Conservation (phyloP, 2,113 vertebrate species). For the Poicephalus meyeri region DNA sequence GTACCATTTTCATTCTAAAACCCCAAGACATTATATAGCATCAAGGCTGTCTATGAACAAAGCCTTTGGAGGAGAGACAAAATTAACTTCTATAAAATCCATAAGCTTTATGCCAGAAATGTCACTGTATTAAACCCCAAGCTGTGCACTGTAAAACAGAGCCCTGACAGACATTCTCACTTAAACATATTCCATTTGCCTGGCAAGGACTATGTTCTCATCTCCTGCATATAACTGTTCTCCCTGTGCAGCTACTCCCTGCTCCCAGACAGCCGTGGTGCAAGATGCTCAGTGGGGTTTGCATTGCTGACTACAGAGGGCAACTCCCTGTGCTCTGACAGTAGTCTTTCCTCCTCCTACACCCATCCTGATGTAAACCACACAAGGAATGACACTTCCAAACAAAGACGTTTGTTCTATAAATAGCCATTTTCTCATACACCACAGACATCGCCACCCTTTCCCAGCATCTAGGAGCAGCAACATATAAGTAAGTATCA, state of each 20-base stretch:
- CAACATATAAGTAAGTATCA: not conserved
- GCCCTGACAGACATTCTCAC: not conserved
- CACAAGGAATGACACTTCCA: not conserved
- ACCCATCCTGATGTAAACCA: not conserved
- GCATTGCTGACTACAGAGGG: not conserved
- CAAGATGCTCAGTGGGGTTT: not conserved
- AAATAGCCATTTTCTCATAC: not conserved
- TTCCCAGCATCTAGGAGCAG: not conserved
- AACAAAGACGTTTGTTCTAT: not conserved
- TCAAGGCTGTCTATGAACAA: not conserved
- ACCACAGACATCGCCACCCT: not conserved
- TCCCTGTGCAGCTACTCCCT: not conserved
- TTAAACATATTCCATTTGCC: accelerated
- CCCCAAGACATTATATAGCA: not conserved
- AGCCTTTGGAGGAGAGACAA: not conserved
- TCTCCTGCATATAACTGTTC: not conserved
- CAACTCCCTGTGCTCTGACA: not conserved
- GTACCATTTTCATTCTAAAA: not conserved
- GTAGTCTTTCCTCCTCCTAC: not conserved
- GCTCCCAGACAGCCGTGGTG: not conserved
- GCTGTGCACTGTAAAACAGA: accelerated
- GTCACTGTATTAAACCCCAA: not conserved
- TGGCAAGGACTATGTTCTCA: not conserved
- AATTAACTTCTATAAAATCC: not conserved
- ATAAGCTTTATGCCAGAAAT: not conserved